Conservation (phyloP, 1,140 invertebrate genomes). For the Lycorma delicatula region DNA sequence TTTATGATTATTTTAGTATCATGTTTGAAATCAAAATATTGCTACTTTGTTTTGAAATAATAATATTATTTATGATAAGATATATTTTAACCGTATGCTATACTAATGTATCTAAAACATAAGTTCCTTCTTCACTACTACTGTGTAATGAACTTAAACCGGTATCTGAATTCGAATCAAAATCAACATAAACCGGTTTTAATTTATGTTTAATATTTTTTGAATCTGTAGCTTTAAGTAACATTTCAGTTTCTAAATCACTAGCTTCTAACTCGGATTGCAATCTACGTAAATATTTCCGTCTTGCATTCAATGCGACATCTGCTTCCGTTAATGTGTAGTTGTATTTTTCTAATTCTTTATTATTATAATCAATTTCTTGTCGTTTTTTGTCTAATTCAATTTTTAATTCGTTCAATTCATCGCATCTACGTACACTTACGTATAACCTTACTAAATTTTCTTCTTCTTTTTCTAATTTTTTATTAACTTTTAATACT, state of each 20-base stretch:
- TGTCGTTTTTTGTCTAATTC: slow-evolving; percentile 17
- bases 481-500: slow-evolving; percentile 59
- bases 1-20: too few relatives aligned
- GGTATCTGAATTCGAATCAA: slow-evolving; percentile 48
- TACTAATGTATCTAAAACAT: slow-evolving; percentile 43
- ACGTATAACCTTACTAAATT: slow-evolving; percentile 51
- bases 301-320: slow-evolving; percentile 50
- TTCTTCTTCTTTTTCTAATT: slow-evolving; percentile 59
- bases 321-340: slow-evolving; percentile 52
- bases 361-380: slow-evolving; percentile 47
- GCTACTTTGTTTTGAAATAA: too few relatives aligned
- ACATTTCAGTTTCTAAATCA: slow-evolving; percentile 44
- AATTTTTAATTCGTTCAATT: slow-evolving; percentile 23
- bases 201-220: not conserved
- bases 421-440: slow-evolving; percentile 53
- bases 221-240: slow-evolving; percentile 9
- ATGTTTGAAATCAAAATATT: too few relatives aligned
- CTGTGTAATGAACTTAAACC: slow-evolving; percentile 47
- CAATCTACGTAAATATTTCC: slow-evolving; percentile 51
- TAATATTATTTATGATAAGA: too few relatives aligned
- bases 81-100: too few relatives aligned
- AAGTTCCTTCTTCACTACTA: slow-evolving; percentile 40
- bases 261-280: slow-evolving; percentile 52
- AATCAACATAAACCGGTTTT: slow-evolving; percentile 27
- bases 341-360: slow-evolving; percentile 54